Base-by-base conservation (phyloP, 1,140 invertebrate genomes). In the Trichonephila clavata region DNA sequence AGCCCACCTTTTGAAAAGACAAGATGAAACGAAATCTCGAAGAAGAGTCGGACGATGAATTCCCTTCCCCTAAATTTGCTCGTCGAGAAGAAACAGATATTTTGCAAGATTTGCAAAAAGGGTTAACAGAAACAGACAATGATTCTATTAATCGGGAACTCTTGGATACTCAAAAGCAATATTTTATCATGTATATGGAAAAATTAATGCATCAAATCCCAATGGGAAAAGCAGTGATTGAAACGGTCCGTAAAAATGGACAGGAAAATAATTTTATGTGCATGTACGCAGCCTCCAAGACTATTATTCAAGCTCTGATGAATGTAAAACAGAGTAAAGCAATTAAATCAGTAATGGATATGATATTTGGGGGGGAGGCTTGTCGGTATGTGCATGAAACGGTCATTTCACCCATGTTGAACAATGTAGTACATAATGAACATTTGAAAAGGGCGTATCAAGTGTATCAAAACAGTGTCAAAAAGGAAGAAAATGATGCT, bases 1-100 rank as follows among this genome's bases (percentile, higher is more conserved):
- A 65, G 0, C 63, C 63, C 4, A n/a, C 24, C 7, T 65, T 65
- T 24, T 65, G 2, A 65, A n/a, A 65, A 60, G 18, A 13, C 43
- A 90, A 63, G 57, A 90, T 90, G 89, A 90, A 90, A 32, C 89
- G 89, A 13, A 10, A 27, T 32, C 63, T 32, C 0, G 71, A 81
- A 61, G 57, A 21, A 43, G 61, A 3, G 1, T 65, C 24, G 3
- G n/a, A 7, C n/a, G 80, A 81, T 13, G 89, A 60, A n/a, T 16
- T 24, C 0, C 43, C 43, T 7, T 39, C 60, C 0, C 27, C 50
- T 14, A 60, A 60, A 27, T 0, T 20, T 1, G 5, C 2, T n/a
- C 16, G 27, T 59, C 4, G 18, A n/a, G 60, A 18, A 4, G 80
- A 57, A 43, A 50, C 0, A 3, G 16, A 87, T 4, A 65, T 68